Evolutionary conservation across 2,113 vertebrate genomes (phyloP).

Genomic region (Micronycteris hirsuta): DNA sequence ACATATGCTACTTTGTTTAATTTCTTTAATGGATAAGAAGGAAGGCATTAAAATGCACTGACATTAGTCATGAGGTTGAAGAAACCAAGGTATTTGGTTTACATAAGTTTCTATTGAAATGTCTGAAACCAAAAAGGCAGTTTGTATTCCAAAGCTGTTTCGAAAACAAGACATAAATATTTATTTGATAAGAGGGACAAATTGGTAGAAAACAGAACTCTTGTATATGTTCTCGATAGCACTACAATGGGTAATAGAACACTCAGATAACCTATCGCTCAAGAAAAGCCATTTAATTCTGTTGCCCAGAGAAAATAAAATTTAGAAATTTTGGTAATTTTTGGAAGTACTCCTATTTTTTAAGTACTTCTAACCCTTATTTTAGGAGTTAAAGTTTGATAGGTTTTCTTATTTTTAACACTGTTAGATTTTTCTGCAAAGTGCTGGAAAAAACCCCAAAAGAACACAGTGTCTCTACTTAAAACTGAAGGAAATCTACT

Average conservation of each 20-base stretch:
- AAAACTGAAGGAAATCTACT: constrained; percentile 56
- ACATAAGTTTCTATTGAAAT: constrained; percentile 32
- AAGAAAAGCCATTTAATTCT: constrained; percentile 28
- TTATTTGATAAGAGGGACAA: constrained; percentile 53
- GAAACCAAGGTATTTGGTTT: constrained; percentile 31
- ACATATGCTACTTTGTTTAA: constrained; percentile 46
- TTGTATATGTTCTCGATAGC: constrained; percentile 22
- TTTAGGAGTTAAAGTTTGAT: constrained; percentile 58
- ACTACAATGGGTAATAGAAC: not conserved
- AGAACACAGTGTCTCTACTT: constrained; percentile 39
- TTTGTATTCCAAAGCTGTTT: constrained; percentile 42
- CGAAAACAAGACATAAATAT: constrained; percentile 31
- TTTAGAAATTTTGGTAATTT: constrained; percentile 51
- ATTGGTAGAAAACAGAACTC: constrained; percentile 58
- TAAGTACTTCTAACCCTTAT: constrained; percentile 58
- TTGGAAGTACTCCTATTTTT: constrained; percentile 53
- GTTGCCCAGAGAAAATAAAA: not conserved
- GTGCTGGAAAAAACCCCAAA: constrained; percentile 35
- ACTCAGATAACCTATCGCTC: not conserved
- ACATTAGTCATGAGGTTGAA: constrained; percentile 5
- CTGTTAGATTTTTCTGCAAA: constrained; percentile 28
- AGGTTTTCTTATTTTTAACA: constrained; percentile 52
- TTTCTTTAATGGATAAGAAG: constrained; percentile 45
- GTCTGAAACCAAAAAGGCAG: constrained; percentile 25
- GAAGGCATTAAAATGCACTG: constrained; percentile 11